Percentiles rank a stretch among this genome's conserved stretches.
Conservation (phyloP, 2,797 vertebrate genomes). For the Sebastes goodei region DNA sequence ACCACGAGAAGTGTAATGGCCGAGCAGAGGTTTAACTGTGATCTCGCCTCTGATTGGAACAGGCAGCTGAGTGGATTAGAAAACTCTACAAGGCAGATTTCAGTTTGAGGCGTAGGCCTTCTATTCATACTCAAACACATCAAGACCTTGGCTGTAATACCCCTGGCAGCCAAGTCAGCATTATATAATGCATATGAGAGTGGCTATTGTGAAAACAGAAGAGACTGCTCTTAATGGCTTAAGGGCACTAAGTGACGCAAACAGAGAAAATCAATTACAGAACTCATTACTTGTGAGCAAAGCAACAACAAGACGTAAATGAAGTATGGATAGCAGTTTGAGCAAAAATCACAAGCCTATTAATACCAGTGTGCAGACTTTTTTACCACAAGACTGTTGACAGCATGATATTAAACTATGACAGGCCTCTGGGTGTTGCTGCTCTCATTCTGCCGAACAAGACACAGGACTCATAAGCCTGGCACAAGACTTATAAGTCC, state of each 20-base stretch:
- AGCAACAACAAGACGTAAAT: constrained; percentile 11
- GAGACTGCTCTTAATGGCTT: constrained; percentile 52
- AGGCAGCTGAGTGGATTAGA: constrained; percentile 66
- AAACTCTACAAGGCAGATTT: constrained; percentile 60
- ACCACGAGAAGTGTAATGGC: constrained; percentile 7
- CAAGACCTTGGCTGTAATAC: constrained; percentile 69
- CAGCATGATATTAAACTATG: constrained; percentile 58
- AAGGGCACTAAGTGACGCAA: constrained; percentile 44
- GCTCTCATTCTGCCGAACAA: constrained; percentile 53
- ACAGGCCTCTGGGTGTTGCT: constrained; percentile 50
- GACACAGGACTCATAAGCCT: constrained; percentile 48
- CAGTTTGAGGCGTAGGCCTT: constrained; percentile 55
- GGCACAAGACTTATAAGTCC: constrained; percentile 21
- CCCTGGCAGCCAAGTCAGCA: constrained; percentile 58
- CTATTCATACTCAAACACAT: constrained; percentile 62
- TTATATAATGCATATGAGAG: constrained; percentile 75
- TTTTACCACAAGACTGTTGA: constrained; percentile 46
- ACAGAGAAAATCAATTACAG: constrained; percentile 52
- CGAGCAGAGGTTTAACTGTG: constrained; percentile 33
- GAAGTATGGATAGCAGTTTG: constrained; percentile 27
- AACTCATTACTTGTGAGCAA: constrained; percentile 27
- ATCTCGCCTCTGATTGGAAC: constrained; percentile 54
- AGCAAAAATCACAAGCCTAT: constrained; percentile 32
- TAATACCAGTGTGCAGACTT: constrained; percentile 29
- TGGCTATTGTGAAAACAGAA: constrained; percentile 63